Percentiles rank a stretch among this genome's conserved stretches.
Evolutionary conservation across 2,888 invertebrate genomes (phyloP).

Genomic region (Ypsolopha sequella): DNA sequence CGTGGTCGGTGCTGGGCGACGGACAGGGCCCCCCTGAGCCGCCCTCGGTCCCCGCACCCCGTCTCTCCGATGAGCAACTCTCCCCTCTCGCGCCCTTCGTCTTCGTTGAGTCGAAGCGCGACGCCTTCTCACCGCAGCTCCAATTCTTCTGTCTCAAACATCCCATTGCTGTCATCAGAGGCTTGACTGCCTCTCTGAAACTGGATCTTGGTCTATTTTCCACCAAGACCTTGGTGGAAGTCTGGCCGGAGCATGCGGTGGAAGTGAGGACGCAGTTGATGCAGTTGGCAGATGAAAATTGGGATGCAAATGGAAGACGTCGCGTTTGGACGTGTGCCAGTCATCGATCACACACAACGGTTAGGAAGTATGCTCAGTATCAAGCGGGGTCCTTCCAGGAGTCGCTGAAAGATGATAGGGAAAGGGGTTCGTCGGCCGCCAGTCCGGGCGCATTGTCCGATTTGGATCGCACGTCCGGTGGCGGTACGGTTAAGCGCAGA

Average conservation of each 20-base stretch:
- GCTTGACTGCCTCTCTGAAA: conserved; percentile 95
- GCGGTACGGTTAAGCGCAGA: conserved; percentile 37
- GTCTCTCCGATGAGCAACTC: conserved; percentile 87
- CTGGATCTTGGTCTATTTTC: conserved; percentile 97
- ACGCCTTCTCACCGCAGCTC: conserved; percentile 95
- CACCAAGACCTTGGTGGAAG: conserved; percentile 97
- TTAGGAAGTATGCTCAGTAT: conserved; percentile 98
- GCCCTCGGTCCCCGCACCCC: conserved; percentile 86
- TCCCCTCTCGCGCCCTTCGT: conserved; percentile 95
- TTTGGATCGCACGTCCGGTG: conserved; percentile 45
- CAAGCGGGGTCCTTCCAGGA: conserved; percentile 99
- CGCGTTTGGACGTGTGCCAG: conserved; percentile 97
- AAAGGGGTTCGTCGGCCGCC: conserved; percentile 31
- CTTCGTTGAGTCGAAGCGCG: conserved; percentile 96
- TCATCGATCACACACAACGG: conserved; percentile 94
- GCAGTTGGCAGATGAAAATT: conserved; percentile 97
- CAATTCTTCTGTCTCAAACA: conserved; percentile 98
- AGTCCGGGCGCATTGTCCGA: conserved; percentile 35
- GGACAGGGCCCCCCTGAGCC: conserved; percentile 81
- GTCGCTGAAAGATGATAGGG: conserved; percentile 75
- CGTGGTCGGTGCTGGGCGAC: conserved; percentile 61
- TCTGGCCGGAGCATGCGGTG: conserved; percentile 94
- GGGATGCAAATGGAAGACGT: conserved; percentile 85
- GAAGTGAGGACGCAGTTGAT: conserved; percentile 95
- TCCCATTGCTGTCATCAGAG: conserved; percentile 96